Evolutionary conservation across 2,888 invertebrate species (phyloP).

Genomic region (Hetaerina titia): DNA sequence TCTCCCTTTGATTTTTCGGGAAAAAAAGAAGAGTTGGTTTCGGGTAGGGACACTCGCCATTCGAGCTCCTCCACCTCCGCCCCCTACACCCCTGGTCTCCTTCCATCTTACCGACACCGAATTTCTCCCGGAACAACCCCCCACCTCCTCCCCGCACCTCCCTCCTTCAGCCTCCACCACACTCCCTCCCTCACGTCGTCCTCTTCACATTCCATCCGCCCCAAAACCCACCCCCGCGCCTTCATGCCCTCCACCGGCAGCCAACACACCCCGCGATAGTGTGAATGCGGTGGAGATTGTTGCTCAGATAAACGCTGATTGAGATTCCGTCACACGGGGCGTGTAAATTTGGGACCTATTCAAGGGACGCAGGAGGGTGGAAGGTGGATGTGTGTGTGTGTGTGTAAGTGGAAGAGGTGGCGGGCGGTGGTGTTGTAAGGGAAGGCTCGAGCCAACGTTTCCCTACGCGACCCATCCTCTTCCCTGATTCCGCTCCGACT

Average conservation of each 20-base stretch:
- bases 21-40: too few relatives aligned
- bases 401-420: too few relatives aligned
- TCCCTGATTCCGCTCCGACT: neutral
- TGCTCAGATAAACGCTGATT: slow-evolving; percentile 62
- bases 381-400: too few relatives aligned
- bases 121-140: neutral
- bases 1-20: too few relatives aligned
- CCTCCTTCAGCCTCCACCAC: neutral
- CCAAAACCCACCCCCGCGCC: neutral
- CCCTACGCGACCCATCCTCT: neutral
- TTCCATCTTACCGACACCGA: neutral
- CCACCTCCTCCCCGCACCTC: neutral
- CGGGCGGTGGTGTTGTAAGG: too few relatives aligned
- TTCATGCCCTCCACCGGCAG: neutral
- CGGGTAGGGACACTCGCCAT: neutral
- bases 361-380: slow-evolving; percentile 5
- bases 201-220: neutral
- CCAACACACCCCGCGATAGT: neutral
- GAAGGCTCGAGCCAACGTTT: too few relatives aligned
- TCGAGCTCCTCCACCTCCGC: neutral
- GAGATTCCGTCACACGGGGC: slow-evolving; percentile 49
- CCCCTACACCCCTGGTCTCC: neutral
- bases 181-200: neutral
- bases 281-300: slow-evolving; percentile 58
- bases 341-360: slow-evolving; percentile 61